These are phyloP conservation scores for Diuraphis noxia DNA, from an alignment of 1,140 invertebrate genomes.

Conservation along the genomic window DNA sequence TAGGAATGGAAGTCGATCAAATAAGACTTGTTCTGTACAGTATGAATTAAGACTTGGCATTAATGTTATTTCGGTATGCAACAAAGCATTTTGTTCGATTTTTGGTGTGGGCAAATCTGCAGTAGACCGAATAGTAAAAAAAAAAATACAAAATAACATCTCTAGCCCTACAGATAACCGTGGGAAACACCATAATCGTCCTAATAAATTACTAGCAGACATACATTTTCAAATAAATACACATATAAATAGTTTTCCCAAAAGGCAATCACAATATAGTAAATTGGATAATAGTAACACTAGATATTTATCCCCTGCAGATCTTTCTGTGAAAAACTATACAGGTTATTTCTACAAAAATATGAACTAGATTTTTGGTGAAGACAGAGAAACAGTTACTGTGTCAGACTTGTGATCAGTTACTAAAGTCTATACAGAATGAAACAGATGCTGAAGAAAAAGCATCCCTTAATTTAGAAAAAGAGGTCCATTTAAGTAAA, in stretches of 20 bases:
- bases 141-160: background rate
- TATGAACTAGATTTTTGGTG: constrained; percentile 17
- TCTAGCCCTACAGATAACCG: background rate
- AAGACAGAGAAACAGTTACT: background rate
- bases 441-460: background rate
- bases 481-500: constrained; percentile 12
- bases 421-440: background rate
- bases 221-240: constrained; percentile 24
- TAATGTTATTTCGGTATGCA: background rate
- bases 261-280: constrained; percentile 27
- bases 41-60: background rate
- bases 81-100: constrained; percentile 10
- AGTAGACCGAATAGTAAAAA: constrained; percentile 21
- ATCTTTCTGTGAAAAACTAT: constrained; percentile 22
- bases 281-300: constrained; percentile 14
- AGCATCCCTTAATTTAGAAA: background rate
- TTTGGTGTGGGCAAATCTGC: background rate
- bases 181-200: constrained; percentile 9
- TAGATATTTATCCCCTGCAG: background rate
- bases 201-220: background rate
- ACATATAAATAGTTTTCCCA: background rate
- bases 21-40: constrained; percentile 10
- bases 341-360: constrained; percentile 26
- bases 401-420: constrained; percentile 11
- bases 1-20: background rate